Conservation (phyloP, 1,140 invertebrate genomes). For the Diabrotica undecimpunctata region DNA sequence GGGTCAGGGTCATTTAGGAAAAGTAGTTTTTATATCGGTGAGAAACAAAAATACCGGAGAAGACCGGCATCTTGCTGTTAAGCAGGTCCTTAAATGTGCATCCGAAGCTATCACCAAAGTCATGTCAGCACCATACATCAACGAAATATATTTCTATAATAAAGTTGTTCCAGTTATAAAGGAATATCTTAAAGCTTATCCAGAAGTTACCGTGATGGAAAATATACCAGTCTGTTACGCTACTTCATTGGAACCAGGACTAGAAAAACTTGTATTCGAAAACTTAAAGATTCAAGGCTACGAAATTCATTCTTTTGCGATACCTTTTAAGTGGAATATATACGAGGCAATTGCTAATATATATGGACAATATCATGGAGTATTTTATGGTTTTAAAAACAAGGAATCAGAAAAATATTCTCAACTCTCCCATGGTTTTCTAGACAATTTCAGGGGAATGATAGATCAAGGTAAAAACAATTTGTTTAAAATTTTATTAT, state of each 20-base stretch:
- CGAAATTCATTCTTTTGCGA: slow-evolving; percentile 15
- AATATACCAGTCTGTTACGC: slow-evolving; percentile 11
- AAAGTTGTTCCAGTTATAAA: not conserved
- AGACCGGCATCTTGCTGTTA: slow-evolving; percentile 1
- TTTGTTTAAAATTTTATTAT: too few relatives aligned
- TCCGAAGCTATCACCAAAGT: not conserved
- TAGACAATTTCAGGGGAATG: too few relatives aligned
- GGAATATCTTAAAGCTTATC: not conserved
- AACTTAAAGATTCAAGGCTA: slow-evolving; percentile 23
- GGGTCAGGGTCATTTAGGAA: slow-evolving; percentile 6
- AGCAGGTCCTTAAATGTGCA: not conserved
- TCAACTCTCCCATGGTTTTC: slow-evolving; percentile 6
- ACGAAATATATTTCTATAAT: slow-evolving; percentile 10
- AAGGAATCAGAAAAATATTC: slow-evolving; percentile 35
- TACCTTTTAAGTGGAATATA: slow-evolving; percentile 18
- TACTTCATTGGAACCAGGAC: slow-evolving; percentile 36
- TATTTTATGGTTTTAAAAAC: slow-evolving; percentile 49
- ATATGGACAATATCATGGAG: slow-evolving; percentile 28
- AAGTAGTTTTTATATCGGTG: not conserved
- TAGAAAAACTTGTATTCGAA: slow-evolving; percentile 50
- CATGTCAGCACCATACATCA: not conserved
- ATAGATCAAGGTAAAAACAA: too few relatives aligned
- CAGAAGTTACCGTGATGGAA: slow-evolving; percentile 27
- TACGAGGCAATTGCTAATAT: slow-evolving; percentile 19
- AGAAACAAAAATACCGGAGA: slow-evolving; percentile 1